These are phyloP conservation scores for Nemurella pictetii DNA, from an alignment of 2,888 invertebrate species.

Conservation along the genomic window DNA sequence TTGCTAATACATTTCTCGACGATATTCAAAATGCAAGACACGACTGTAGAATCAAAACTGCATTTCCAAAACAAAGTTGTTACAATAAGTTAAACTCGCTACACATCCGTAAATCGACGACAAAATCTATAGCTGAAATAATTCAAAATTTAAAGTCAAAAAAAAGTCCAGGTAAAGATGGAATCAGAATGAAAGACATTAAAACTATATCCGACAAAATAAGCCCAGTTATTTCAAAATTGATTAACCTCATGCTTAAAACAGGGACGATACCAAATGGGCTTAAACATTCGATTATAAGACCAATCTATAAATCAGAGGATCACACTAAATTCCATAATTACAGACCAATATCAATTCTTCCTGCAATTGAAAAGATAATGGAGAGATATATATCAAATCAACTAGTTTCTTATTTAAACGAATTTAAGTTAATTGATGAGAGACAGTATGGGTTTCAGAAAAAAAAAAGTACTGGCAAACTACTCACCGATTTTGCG, in stretches of 20 bases:
- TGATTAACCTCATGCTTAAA: neutral
- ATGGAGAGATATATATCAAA: slow-evolving; percentile 3
- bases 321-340: neutral
- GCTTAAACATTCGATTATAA: neutral
- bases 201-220: neutral
- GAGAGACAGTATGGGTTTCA: neutral
- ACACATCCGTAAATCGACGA: neutral
- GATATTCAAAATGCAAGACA: no score
- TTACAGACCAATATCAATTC: neutral
- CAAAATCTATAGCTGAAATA: neutral
- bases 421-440: neutral
- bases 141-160: neutral
- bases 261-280: neutral
- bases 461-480: neutral
- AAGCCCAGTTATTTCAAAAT: neutral
- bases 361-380: slow-evolving; percentile 10
- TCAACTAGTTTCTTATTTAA: neutral
- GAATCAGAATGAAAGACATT: neutral
- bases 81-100: no score
- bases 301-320: neutral
- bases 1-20: no score
- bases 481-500: neutral
- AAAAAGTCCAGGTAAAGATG: neutral
- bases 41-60: no score
- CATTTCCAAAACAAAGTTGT: no score